Percentiles rank a stretch among this genome's conserved stretches.
phyloP scores from a whole-genome alignment of 2,888 invertebrate species.

The Drosophila anomalipes region DNA sequence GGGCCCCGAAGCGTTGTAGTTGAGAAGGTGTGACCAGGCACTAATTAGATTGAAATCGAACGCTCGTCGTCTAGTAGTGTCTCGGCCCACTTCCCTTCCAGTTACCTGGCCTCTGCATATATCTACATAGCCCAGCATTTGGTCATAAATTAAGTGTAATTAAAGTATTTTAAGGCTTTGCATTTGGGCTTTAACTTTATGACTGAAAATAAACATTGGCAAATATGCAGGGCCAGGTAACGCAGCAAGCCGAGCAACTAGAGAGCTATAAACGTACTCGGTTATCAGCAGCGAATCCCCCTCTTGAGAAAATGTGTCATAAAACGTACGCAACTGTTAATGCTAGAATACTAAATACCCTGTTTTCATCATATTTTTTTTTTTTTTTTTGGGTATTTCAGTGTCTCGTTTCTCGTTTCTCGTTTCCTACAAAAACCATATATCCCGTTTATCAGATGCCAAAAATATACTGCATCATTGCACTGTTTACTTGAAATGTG shows the following conservation, averaged over 20 bases:
- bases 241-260: constrained; percentile 7
- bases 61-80: constrained; percentile 17
- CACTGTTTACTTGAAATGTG: neutral
- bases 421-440: neutral
- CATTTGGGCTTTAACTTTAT: constrained; percentile 59
- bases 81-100: neutral
- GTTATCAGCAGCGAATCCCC: constrained; percentile 61
- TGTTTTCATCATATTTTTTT: neutral
- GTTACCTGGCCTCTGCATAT: neutral
- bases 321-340: constrained; percentile 36
- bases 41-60: constrained; percentile 61
- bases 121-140: constrained; percentile 16
- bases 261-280: constrained; percentile 46
- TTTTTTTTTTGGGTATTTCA: neutral
- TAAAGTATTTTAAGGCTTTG: constrained; percentile 74
- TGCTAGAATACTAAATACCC: constrained; percentile 28
- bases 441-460: neutral
- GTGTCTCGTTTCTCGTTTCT: neutral
- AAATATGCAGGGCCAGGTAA: constrained; percentile 52
- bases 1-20: constrained; percentile 30
- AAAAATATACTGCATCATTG: neutral
- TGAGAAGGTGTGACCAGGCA: constrained; percentile 60
- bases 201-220: constrained; percentile 65
- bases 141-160: constrained; percentile 73
- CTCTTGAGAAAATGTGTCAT: constrained; percentile 69